Base-by-base conservation (phyloP, 2,797 vertebrate species). In the Phaenicophaeus curvirostris region DNA sequence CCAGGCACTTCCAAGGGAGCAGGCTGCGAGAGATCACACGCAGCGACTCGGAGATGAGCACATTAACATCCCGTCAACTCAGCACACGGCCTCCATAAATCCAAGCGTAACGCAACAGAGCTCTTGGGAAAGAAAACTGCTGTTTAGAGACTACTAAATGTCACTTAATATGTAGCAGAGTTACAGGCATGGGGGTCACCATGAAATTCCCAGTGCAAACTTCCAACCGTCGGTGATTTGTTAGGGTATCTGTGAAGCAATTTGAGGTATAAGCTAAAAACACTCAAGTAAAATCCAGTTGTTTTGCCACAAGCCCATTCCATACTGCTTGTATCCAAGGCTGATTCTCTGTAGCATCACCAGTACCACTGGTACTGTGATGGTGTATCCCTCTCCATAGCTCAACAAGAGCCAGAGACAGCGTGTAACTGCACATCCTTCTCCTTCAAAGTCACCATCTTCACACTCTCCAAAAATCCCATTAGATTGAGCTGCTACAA, bases 1-100 rank as follows among this genome's bases (percentile, higher is more conserved):
- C 33, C 82, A 78, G 87, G 82, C 92, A 84, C 76, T 94, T 95
- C 79, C 91, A 87, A 90, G 53, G 84, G 78, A 95, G 89, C 57
- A 1, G 86, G 39, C 63, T 61, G 63, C 0, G 1, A 91, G 81
- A 57, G 62, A 74, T 84, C 48, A 55, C 91, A 92, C 2, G 3
- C 55, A 76, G 79, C 0, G n/a, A 72, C 58, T 85, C 7, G 18
- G 57, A 79, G 93, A 96, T 24, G 94, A 94, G 85, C 91, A 88
- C 93, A 81, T 93, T 90, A 90, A 55, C 11, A 77, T 85, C 83
- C 90, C 94, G 94, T 91, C 96, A 96, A 84, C 95, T 93, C 77
- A 51, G 73, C 85, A 95, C 25, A 1, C 55, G 91, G 94, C 83
- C 89, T 94, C 85, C 83, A 94, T 90, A 90, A 95, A 93, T 94